Percentiles rank a stretch among this genome's conserved stretches.
Evolutionary conservation across 2,113 vertebrate genomes (phyloP).

Genomic region (Anguilla japonica): DNA sequence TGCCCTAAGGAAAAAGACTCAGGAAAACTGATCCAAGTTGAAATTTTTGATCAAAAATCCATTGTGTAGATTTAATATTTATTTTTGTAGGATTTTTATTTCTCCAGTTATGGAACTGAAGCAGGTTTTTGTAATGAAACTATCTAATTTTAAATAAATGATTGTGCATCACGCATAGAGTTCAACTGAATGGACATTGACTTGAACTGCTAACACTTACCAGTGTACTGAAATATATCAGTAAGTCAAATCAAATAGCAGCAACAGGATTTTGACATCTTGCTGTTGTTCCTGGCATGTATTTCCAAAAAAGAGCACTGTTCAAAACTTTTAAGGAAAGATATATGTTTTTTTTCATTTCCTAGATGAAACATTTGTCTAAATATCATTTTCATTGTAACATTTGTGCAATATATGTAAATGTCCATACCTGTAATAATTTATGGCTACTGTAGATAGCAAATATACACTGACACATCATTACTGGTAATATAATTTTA

Average conservation of each 20-base stretch:
- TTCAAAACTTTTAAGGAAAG: no score
- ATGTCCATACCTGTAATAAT: no score
- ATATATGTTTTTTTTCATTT: no score
- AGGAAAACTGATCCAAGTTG: background rate
- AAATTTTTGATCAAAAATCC: background rate
- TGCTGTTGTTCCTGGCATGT: background rate
- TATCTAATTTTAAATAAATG: background rate
- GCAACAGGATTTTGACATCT: background rate
- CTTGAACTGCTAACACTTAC: background rate
- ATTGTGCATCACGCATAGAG: background rate
- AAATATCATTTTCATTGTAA: no score
- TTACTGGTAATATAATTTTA: no score
- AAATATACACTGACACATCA: no score
- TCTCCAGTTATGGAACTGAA: background rate
- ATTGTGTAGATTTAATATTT: conserved; percentile 1
- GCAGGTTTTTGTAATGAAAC: background rate
- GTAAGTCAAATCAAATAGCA: background rate
- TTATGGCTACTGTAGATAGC: no score
- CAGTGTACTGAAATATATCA: background rate
- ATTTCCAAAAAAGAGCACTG: background rate
- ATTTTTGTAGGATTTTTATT: background rate
- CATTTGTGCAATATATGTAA: no score
- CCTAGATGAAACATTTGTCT: no score
- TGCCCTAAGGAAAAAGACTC: conserved; percentile 37
- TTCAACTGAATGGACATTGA: background rate